Base-by-base conservation (phyloP, 2,797 vertebrate species). In the Nasua narica region DNA sequence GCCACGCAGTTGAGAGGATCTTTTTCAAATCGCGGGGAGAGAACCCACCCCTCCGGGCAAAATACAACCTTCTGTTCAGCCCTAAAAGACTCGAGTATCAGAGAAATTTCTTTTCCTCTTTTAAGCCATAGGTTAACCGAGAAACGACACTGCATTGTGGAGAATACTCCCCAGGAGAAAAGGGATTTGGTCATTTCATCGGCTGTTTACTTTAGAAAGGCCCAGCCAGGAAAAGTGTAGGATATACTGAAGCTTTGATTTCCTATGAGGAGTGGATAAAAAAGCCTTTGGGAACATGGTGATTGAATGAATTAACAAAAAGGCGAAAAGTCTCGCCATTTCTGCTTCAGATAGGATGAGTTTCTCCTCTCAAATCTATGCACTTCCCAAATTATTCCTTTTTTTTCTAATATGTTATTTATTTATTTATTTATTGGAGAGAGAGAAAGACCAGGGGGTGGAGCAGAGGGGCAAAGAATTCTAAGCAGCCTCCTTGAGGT, bases 21-120 rank as follows among this genome's bases (percentile, higher is more conserved):
- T 91, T 94, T 85, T 89, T 48, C 29, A 96, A 94, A 79, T 78
- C 32, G 69, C 72, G 92, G 48, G 37, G 60, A 82, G 87, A 85
- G 37, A 87, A 43, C n/a, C 15, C 77, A 62, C 8, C 46, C 21
- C 40, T 48, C 11, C 25, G 35, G 67, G 46, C 9, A 76, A 56
- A 96, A 85, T 3, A n/a, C 11, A 87, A 29, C 16, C n/a, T 77
- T 94, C 58, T 84, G 11, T n/a, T 43, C 46, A 60, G 43, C 43
- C 62, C 72, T 90, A 16, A 91, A 83, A 90, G 32, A 40, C 23
- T 56, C 37, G n/a, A 40, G 23, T 69, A 35, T 82, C 83, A 78
- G 32, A 78, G 37, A 91, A 35, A 56, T 84, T 40, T 74, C 8
- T 93, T 93, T 96, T 90, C 37, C n/a, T 67, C 40, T 72, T 72